A percentile compares a stretch with the other conserved stretches of the same genome.
phyloP scores from a whole-genome alignment of 2,113 vertebrate species.

The Cnemophilus loriae region DNA sequence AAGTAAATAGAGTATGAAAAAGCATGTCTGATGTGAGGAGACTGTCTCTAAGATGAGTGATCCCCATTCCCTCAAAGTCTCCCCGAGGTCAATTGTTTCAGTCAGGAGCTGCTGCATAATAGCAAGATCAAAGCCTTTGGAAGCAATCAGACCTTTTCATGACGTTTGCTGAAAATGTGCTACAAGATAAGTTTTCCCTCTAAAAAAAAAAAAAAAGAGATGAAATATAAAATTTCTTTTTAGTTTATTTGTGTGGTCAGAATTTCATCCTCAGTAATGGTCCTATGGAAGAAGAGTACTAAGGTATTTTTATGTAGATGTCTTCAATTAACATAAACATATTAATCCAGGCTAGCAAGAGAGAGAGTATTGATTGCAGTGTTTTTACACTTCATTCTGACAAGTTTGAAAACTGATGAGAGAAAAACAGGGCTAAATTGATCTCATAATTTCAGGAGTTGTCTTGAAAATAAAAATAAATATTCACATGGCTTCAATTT shows the following conservation, averaged over 20 bases:
- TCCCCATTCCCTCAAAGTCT: background rate
- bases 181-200: background rate
- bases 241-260: background rate
- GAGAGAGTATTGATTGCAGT: background rate
- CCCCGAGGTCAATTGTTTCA: background rate
- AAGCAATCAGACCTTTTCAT: background rate
- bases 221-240: background rate
- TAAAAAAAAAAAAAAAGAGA: background rate
- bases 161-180: background rate
- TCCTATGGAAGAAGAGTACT: background rate
- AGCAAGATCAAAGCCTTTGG: background rate
- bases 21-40: background rate
- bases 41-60: background rate
- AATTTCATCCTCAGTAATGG: background rate
- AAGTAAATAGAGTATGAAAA: background rate
- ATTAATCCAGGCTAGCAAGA: background rate
- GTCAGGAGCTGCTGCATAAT: background rate
- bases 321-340: background rate
- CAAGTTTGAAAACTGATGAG: background rate
- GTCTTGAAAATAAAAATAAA: conserved; percentile 12
- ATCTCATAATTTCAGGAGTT: background rate
- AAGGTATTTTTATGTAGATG: background rate
- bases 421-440: background rate
- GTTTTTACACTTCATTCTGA: background rate
- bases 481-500: background rate